These are phyloP conservation scores for Sapayoa aenigma DNA, from an alignment of 2,113 vertebrate species.

Conservation along the genomic window DNA sequence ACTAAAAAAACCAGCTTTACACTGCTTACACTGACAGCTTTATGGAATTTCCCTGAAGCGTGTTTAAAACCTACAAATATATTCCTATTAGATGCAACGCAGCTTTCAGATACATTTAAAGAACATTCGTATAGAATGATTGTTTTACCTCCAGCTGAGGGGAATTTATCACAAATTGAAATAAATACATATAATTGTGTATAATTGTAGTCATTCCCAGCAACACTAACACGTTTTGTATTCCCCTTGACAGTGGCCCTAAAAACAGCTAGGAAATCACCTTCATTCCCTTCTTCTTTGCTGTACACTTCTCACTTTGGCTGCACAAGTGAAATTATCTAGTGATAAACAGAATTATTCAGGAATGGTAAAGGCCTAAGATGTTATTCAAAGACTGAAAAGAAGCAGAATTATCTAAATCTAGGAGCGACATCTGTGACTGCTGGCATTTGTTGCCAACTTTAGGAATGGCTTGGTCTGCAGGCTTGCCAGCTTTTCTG, in stretches of 20 bases:
- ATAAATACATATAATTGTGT: background rate
- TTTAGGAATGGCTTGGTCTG: background rate
- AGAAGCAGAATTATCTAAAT: background rate
- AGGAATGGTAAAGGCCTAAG: background rate
- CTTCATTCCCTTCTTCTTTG: background rate
- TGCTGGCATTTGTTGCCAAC: slow-evolving; percentile 2
- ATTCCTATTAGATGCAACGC: background rate
- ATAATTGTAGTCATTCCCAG: background rate
- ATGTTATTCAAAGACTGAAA: background rate
- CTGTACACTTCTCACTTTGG: background rate
- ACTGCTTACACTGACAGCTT: background rate
- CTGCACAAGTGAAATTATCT: background rate
- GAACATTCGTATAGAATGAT: background rate
- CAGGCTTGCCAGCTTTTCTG: background rate
- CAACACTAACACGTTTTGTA: background rate
- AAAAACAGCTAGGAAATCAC: background rate
- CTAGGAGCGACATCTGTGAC: background rate
- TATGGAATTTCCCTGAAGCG: background rate
- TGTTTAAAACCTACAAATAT: background rate
- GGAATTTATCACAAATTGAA: background rate
- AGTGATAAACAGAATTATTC: background rate
- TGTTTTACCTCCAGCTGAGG: background rate
- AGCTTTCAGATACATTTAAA: background rate
- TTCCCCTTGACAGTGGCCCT: background rate
- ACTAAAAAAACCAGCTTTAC: background rate